These are phyloP conservation scores for Spodoptera frugiperda DNA, from an alignment of 1,140 invertebrate genomes.

Conservation along the genomic window DNA sequence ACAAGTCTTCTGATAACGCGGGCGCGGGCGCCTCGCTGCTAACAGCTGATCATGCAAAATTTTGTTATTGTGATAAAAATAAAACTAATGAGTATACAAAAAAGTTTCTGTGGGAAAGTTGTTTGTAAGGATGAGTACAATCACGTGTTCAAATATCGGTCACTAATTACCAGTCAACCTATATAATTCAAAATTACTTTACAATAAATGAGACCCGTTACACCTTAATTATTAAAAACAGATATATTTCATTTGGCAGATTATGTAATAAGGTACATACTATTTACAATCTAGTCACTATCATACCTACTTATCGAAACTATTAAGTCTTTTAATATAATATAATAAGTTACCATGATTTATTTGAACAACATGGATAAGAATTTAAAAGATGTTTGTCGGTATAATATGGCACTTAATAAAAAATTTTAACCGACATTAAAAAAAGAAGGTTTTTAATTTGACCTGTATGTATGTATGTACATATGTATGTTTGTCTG, in stretches of 20 bases:
- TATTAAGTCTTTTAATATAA: slow-evolving; percentile 45
- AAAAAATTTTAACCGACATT: not conserved
- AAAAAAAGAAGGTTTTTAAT: not conserved
- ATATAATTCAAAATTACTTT: slow-evolving; percentile 17
- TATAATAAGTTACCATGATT: slow-evolving; percentile 3
- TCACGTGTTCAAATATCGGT: too few relatives aligned
- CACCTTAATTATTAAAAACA: not conserved
- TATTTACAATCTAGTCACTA: slow-evolving; percentile 34
- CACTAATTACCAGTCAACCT: too few relatives aligned
- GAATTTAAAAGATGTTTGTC: slow-evolving; percentile 10
- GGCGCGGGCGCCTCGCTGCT: too few relatives aligned
- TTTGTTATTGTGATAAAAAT: too few relatives aligned
- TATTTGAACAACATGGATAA: slow-evolving; percentile 20
- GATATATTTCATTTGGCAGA: slow-evolving; percentile 25
- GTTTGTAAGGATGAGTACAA: too few relatives aligned
- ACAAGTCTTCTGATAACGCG: too few relatives aligned
- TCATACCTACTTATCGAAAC: slow-evolving; percentile 8
- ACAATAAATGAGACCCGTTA: slow-evolving; percentile 27
- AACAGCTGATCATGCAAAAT: too few relatives aligned
- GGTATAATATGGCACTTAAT: slow-evolving; percentile 31
- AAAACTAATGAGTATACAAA: too few relatives aligned
- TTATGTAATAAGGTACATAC: slow-evolving; percentile 16
- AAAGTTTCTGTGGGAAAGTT: too few relatives aligned
- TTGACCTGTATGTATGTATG: too few relatives aligned
- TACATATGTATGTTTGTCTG: too few relatives aligned